Evolutionary conservation across 2,888 invertebrate species (phyloP).

Genomic region (Dryocosmus kuriphilus): DNA sequence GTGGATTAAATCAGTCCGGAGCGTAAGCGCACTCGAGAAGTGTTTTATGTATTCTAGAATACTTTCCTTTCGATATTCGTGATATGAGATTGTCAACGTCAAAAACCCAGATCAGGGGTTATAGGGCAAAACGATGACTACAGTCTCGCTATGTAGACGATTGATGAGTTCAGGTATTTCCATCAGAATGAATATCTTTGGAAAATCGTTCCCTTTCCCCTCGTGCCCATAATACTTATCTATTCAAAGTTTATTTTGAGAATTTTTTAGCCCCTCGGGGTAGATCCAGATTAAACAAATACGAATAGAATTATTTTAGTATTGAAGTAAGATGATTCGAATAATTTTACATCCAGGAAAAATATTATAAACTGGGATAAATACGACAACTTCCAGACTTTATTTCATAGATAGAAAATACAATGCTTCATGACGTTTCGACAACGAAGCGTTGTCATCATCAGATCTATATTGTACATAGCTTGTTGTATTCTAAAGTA

Average conservation of each 20-base stretch:
- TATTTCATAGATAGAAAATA: too few relatives aligned
- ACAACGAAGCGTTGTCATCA: too few relatives aligned
- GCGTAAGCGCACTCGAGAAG: neutral
- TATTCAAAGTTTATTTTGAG: neutral
- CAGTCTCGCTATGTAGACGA: neutral
- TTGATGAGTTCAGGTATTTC: neutral
- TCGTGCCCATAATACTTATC: neutral
- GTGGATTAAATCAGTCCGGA: neutral
- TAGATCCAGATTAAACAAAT: neutral
- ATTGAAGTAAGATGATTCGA: too few relatives aligned
- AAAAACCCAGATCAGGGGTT: neutral
- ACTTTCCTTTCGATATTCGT: neutral
- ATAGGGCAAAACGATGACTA: neutral
- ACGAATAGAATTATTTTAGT: too few relatives aligned
- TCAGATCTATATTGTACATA: too few relatives aligned
- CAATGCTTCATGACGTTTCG: too few relatives aligned
- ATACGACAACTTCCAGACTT: too few relatives aligned
- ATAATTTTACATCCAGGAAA: too few relatives aligned
- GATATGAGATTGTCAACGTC: slow-evolving; percentile 1
- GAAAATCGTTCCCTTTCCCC: neutral
- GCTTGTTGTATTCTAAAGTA: too few relatives aligned
- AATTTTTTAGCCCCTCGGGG: neutral
- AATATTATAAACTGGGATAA: too few relatives aligned
- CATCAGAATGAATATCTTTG: neutral
- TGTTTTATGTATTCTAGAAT: slow-evolving; percentile 6